Conservation (phyloP, 2,888 invertebrate genomes). For the Epinotia nisella region DNA sequence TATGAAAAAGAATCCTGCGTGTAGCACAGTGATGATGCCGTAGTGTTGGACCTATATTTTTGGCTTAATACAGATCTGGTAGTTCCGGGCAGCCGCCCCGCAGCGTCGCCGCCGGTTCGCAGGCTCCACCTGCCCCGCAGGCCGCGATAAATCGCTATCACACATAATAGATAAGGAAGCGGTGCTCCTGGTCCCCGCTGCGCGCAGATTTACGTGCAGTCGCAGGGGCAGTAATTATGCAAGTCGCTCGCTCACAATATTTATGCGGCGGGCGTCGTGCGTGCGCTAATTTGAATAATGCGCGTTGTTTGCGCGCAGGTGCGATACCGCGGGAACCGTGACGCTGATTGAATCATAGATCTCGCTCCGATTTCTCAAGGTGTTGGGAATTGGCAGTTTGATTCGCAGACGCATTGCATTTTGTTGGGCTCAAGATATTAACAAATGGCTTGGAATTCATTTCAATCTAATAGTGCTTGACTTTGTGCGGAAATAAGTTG, state of each 20-base stretch:
- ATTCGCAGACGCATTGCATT: not conserved
- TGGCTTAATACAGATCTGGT: not conserved
- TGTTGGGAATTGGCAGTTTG: slow-evolving; percentile 20
- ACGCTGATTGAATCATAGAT: slow-evolving; percentile 40
- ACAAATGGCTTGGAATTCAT: not conserved
- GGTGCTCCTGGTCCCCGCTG: slow-evolving; percentile 39
- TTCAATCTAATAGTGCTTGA: not conserved
- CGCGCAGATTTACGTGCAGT: slow-evolving; percentile 36
- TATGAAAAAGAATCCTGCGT: not conserved
- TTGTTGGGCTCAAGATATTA: not conserved
- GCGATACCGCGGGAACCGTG: slow-evolving; percentile 40
- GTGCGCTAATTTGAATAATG: slow-evolving; percentile 44
- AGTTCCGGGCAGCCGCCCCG: slow-evolving; percentile 16
- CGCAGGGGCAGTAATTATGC: slow-evolving; percentile 36
- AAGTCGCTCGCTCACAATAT: slow-evolving; percentile 46
- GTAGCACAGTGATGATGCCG: not conserved
- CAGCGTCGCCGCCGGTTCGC: not conserved
- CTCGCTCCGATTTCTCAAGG: slow-evolving; percentile 33
- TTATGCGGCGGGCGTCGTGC: slow-evolving; percentile 38
- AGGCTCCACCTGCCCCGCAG: slow-evolving; percentile 17
- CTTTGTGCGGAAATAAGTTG: too few relatives aligned
- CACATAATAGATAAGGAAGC: slow-evolving; percentile 43
- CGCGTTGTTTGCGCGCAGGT: slow-evolving; percentile 38
- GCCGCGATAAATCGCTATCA: slow-evolving; percentile 42
- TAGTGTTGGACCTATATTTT: not conserved